Evolutionary conservation across 1,140 invertebrate species (phyloP), one percentile per base, ranked within the genome.

Genomic region (Reticulitermes speratus): DNA sequence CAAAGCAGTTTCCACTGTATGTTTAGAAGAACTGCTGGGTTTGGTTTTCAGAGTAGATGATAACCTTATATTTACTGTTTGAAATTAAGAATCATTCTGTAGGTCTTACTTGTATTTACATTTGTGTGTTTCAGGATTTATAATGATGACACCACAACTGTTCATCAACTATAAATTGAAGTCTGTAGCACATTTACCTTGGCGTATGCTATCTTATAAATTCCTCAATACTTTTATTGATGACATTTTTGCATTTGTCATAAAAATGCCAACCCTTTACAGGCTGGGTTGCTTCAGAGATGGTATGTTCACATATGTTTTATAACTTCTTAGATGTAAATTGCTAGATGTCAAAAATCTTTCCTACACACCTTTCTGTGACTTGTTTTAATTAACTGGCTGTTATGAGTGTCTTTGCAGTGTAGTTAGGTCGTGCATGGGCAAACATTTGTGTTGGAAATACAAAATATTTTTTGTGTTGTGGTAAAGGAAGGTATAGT

Each of bases 181-280:
- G 90, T 99, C 98, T 32, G 98, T 99, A 0, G 99, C 99, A 19
- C 99, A 99, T 93, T 92, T 99, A 87, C 99, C 99, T 7, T 99
- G 99, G 98, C 93, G 99, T 86, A 99, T 99, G 98, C 95, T 99
- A 94, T 98, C 98, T 23, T 99, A 99, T 90, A 99, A 99, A 93
- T 99, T 99, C 90, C 94, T 99, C n/a, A 99, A 99, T 91, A 99
- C 99, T 6, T 99, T 99, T 90, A 99, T 99, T 89, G 99, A 99
- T 92, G 99, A 99, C 91, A 98, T 99, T 88, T 99, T 99, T 93
- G 99, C 99, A 86, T 99, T 99, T 94, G 97, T 99, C 86, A 99
- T 99, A 87, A 99, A 99, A 92, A 99, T 99, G 98, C 99, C 99
- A 65, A 99, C 97, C 1, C 96, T 99, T 93, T 99, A 99, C 90